These are phyloP conservation scores for Gari tellinella DNA, from an alignment of 2,888 invertebrate species.

Conservation along the genomic window DNA sequence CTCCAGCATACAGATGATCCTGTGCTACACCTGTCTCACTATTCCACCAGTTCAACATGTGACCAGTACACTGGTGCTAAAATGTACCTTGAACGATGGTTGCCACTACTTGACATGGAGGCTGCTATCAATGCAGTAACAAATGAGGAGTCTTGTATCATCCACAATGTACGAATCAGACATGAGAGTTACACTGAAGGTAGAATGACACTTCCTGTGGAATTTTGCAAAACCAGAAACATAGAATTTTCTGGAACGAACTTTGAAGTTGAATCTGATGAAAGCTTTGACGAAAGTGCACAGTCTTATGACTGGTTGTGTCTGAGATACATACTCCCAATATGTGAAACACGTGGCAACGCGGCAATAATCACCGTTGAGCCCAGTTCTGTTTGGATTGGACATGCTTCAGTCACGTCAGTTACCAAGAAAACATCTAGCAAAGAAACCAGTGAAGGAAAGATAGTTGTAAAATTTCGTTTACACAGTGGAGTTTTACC, in stretches of 20 bases:
- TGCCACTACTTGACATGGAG: conserved; percentile 53
- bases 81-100: conserved; percentile 47
- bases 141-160: conserved; percentile 22
- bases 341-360: not conserved
- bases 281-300: not conserved
- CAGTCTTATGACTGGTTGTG: conserved; percentile 28
- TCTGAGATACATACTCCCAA: conserved; percentile 1
- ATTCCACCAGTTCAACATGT: conserved; percentile 43
- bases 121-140: conserved; percentile 39
- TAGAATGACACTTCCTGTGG: conserved; percentile 24
- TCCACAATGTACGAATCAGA: conserved; percentile 48
- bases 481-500: conserved; percentile 25
- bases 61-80: conserved; percentile 23
- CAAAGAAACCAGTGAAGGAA: conserved; percentile 8
- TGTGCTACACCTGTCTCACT: conserved; percentile 37
- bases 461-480: conserved; percentile 26
- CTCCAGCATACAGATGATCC: conserved; percentile 54
- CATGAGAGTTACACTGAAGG: conserved; percentile 23
- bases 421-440: conserved; percentile 1
- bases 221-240: conserved; percentile 43
- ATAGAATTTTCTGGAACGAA: conserved; percentile 35
- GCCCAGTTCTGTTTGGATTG: conserved; percentile 24
- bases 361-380: no score
- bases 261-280: conserved; percentile 1
- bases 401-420: conserved; percentile 35